Evolutionary conservation across 2,888 invertebrate species (phyloP).

Genomic region (Cephus spinipes): DNA sequence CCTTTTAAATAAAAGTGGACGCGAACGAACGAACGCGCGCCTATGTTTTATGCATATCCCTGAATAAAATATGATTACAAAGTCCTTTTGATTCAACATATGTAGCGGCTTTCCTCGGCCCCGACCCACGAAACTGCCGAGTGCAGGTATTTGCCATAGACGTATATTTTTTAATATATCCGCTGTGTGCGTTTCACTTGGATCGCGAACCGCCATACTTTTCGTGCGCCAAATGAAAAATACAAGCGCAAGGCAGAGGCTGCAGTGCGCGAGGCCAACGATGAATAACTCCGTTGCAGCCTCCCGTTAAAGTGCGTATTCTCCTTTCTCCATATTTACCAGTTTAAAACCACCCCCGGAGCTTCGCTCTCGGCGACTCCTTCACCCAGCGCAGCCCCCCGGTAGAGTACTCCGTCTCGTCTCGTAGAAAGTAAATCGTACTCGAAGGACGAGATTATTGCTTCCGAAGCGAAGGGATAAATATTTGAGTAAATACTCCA

Average conservation of each 20-base stretch:
- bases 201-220: background rate
- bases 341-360: background rate
- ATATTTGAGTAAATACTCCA: background rate
- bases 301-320: background rate
- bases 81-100: slow-evolving; percentile 52
- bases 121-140: slow-evolving; percentile 4
- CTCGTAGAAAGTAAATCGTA: background rate
- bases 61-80: slow-evolving; percentile 57
- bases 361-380: background rate
- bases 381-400: background rate
- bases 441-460: background rate
- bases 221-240: background rate
- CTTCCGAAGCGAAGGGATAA: background rate
- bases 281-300: background rate
- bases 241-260: background rate
- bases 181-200: background rate
- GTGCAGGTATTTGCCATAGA: slow-evolving; percentile 16
- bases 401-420: background rate
- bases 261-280: background rate
- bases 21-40: slow-evolving; percentile 37
- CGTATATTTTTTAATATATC: background rate
- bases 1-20: slow-evolving; percentile 45
- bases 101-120: slow-evolving; percentile 40
- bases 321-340: background rate
- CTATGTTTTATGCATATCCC: slow-evolving; percentile 55